These are phyloP conservation scores for Apogon talboti DNA, from an alignment of 2,797 vertebrate species.

Conservation along the genomic window DNA sequence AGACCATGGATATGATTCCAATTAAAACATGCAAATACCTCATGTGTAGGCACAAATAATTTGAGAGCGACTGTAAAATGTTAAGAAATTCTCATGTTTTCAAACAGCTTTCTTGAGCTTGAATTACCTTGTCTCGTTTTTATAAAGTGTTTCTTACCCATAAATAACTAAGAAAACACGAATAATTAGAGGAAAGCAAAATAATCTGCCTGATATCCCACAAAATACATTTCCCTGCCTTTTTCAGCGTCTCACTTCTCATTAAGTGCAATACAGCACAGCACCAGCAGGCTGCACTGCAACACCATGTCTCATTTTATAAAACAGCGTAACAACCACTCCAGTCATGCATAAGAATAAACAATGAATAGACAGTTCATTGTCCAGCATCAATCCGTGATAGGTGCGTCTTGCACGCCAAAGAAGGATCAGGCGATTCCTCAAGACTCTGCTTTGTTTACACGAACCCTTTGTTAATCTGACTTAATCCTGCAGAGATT, in stretches of 20 bases:
- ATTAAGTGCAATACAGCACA: conserved; percentile 30
- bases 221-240: neutral
- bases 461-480: conserved; percentile 35
- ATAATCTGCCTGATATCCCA: neutral
- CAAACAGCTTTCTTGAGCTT: neutral
- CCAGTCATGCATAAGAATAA: neutral
- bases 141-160: too few species aligned
- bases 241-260: neutral
- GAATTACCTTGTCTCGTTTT: too few species aligned
- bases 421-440: conserved; percentile 21
- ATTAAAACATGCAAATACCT: neutral
- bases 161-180: too few species aligned
- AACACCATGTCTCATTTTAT: conserved; percentile 5
- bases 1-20: neutral
- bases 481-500: conserved; percentile 27
- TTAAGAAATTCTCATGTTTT: too few species aligned
- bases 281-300: conserved; percentile 57
- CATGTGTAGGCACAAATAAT: neutral
- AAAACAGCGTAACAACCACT: neutral
- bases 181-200: neutral
- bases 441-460: conserved; percentile 36
- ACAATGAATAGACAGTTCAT: neutral
- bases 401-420: neutral
- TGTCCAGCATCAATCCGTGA: neutral
- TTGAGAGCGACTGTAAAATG: neutral